Evolutionary conservation across 92 coral and sea anemone species (phyloP), one percentile per base, ranked within the genome.

Genomic region (Parazoanthus darwini): DNA sequence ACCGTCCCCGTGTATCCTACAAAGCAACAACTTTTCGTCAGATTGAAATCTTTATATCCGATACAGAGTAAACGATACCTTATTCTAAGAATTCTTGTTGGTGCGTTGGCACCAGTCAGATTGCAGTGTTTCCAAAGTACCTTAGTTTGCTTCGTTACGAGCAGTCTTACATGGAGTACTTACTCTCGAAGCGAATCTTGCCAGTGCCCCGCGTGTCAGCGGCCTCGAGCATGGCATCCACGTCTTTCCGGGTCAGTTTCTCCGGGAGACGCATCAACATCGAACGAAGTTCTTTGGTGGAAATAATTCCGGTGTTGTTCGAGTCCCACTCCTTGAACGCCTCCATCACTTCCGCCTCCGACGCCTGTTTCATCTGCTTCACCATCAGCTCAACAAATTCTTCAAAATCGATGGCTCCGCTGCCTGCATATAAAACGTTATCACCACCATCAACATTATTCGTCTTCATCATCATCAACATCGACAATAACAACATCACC

Each of bases 381-480:
- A 88, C 89, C 98, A 96, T 94, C 80, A 96, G 89, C 79, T 91
- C 87, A 88, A 94, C 93, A 74, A 96, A 96, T 66, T 93, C 95
- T 25, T 90, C 98, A 82, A 96, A 96, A 77, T 94, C 91, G 68
- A 96, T 93, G 48, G 89, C 95, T 13, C 98, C 98, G 79, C 93
- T 92, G 22, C 98, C 98, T 96, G 86, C 77, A 82, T 3, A 25
- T 0, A 15, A 10, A 82, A 39, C 9, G 44, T 26, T 10, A 79
- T 14, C 54, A 76, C 6, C 44, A 10, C 2, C 20, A 58, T 58
- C 22, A 58, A 14, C 20, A 39, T 39, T 39, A 39, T 51, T 13
- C 58, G 8, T 51, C 58, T 50, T 50, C 20, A 79, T 10, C 50
- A 74, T 4, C 42, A 14, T 14, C 58, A 51, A 8, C 10, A 51